Percentiles rank a stretch among this genome's conserved stretches.
Evolutionary conservation across 2,113 vertebrate species (phyloP).

Genomic region (Pachypanchax playfairii): DNA sequence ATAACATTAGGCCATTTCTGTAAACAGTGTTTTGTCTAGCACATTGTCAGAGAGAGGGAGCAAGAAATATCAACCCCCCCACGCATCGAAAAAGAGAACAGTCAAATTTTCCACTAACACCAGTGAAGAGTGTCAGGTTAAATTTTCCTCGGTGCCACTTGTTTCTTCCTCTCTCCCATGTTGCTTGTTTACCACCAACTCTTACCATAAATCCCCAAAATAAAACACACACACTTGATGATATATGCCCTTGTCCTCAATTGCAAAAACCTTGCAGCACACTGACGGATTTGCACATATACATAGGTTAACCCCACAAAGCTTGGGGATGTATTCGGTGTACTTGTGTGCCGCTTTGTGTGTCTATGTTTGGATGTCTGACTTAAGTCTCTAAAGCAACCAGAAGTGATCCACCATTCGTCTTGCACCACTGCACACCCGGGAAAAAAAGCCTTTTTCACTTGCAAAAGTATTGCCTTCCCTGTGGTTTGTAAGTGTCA

Average conservation of each 20-base stretch:
- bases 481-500: slow-evolving; percentile 11
- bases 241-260: slow-evolving; percentile 2
- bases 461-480: slow-evolving; percentile 3
- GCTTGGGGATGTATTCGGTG: slow-evolving; percentile 40
- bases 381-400: slow-evolving; percentile 34
- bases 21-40: slow-evolving; percentile 64
- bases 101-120: slow-evolving; percentile 68
- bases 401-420: slow-evolving; percentile 54
- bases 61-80: slow-evolving; percentile 58
- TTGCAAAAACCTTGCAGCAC: slow-evolving; percentile 21
- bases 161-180: slow-evolving; percentile 38
- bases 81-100: slow-evolving; percentile 56
- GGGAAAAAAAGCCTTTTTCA: slow-evolving; percentile 19
- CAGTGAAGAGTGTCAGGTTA: slow-evolving; percentile 58
- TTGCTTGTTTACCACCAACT: slow-evolving; percentile 42
- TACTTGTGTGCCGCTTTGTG: slow-evolving; percentile 39
- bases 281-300: neutral
- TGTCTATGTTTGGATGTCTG: slow-evolving; percentile 39
- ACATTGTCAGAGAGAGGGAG: slow-evolving; percentile 46
- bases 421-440: slow-evolving; percentile 39
- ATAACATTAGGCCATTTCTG: slow-evolving; percentile 55
- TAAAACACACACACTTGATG: slow-evolving; percentile 10
- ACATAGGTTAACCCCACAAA: slow-evolving; percentile 21
- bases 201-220: slow-evolving; percentile 17
- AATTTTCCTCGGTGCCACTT: slow-evolving; percentile 48